phyloP scores from a whole-genome alignment of 2,113 vertebrate genomes.

The Ivindomyrus marchei region DNA sequence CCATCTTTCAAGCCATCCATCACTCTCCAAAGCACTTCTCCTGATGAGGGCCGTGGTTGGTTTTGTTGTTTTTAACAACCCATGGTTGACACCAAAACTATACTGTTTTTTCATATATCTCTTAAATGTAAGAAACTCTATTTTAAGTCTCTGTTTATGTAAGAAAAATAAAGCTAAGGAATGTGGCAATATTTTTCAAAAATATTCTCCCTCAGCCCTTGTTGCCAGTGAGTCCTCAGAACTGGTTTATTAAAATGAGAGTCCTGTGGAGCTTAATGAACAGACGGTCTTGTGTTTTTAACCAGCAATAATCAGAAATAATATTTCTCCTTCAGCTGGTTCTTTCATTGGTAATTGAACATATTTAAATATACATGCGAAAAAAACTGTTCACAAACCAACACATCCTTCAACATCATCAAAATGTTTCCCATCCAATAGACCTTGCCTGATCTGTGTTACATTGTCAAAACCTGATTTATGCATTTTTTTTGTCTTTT shows the following conservation, averaged over 20 bases:
- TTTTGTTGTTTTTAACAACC: background rate
- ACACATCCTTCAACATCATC: background rate
- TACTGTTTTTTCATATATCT: background rate
- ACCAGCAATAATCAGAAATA: background rate
- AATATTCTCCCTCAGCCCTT: background rate
- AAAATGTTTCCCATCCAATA: background rate
- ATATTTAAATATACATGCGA: background rate
- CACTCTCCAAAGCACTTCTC: background rate
- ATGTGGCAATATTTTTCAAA: background rate
- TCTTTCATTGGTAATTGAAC: background rate
- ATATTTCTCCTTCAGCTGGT: background rate
- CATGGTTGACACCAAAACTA: background rate
- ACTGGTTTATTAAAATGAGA: background rate
- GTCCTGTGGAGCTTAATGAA: background rate
- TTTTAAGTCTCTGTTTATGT: background rate
- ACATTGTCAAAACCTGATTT: background rate
- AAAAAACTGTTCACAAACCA: background rate
- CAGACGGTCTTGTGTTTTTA: background rate
- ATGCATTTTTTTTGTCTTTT: background rate
- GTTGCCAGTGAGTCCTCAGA: background rate
- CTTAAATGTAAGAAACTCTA: background rate
- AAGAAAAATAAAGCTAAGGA: background rate
- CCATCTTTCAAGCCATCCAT: background rate
- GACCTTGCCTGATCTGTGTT: background rate
- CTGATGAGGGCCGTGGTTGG: background rate